A percentile compares a stretch with the other conserved stretches of the same genome.
Evolutionary conservation across 2,113 vertebrate species (phyloP).

Genomic region (Anthoscopus minutus): DNA sequence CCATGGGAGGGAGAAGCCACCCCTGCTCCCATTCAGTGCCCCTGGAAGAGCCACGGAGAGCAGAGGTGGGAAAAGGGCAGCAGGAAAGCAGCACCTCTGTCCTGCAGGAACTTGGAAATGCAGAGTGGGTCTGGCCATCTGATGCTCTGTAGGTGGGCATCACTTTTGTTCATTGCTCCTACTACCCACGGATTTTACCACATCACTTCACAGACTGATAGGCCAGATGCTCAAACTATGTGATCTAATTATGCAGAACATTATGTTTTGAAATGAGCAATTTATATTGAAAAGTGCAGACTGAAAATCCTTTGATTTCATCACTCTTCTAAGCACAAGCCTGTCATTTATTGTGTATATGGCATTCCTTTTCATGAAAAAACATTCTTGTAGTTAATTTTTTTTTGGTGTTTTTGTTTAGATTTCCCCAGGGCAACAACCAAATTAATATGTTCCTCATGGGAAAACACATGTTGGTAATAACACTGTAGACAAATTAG

Average conservation of each 20-base stretch:
- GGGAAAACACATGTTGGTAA: conserved; percentile 47
- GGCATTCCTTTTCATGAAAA: not conserved
- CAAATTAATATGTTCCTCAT: conserved; percentile 31
- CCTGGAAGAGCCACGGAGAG: not conserved
- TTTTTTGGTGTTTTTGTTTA: not conserved
- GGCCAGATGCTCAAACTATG: conserved; percentile 1
- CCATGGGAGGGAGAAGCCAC: not conserved
- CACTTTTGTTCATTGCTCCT: not conserved
- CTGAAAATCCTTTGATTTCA: conserved; percentile 28
- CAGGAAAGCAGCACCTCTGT: not conserved
- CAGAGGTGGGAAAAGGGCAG: not conserved
- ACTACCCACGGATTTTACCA: not conserved
- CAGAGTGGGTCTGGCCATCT: not conserved
- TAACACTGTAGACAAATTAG: conserved; percentile 35
- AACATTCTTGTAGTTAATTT: not conserved
- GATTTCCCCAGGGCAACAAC: conserved; percentile 18
- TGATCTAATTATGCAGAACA: conserved; percentile 32
- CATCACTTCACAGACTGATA: not conserved
- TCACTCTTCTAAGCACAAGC: not conserved
- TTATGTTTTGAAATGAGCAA: conserved; percentile 13
- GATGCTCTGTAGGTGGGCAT: not conserved
- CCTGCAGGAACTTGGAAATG: not conserved
- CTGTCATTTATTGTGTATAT: not conserved
- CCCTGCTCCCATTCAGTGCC: not conserved
- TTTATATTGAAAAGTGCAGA: not conserved